These are phyloP conservation scores for Pachypeltis micranthus DNA, from an alignment of 1,140 invertebrate genomes.

Conservation along the genomic window DNA sequence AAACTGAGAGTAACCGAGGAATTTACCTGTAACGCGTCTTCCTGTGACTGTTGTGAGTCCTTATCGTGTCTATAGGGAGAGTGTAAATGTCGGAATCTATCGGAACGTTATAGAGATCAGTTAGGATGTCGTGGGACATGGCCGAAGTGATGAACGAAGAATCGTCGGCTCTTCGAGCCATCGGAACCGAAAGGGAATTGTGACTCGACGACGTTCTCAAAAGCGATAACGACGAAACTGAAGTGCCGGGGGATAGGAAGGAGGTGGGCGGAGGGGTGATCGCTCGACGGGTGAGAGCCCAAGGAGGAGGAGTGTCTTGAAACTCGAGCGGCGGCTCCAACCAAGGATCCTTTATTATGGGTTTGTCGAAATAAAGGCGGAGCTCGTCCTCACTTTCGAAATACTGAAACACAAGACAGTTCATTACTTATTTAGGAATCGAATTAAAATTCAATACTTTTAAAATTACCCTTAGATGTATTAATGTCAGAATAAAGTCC, in stretches of 20 bases:
- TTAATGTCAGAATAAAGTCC: no score
- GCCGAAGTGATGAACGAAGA: constrained; percentile 75
- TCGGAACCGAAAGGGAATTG: constrained; percentile 59
- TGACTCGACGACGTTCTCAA: constrained; percentile 67
- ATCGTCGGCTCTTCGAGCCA: constrained; percentile 56
- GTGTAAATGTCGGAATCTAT: constrained; percentile 77
- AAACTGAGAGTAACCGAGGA: not conserved
- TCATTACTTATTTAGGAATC: not conserved
- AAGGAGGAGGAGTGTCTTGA: constrained; percentile 46
- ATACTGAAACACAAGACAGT: constrained; percentile 36
- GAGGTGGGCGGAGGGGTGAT: constrained; percentile 32
- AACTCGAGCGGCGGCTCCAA: constrained; percentile 41
- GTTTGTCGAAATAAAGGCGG: constrained; percentile 11
- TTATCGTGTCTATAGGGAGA: constrained; percentile 64
- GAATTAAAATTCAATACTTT: not conserved
- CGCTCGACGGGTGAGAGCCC: constrained; percentile 28
- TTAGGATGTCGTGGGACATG: constrained; percentile 66
- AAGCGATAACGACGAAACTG: constrained; percentile 38
- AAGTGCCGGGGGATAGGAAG: constrained; percentile 30
- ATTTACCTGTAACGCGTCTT: constrained; percentile 35
- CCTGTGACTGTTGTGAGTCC: constrained; percentile 45
- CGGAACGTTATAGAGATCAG: constrained; percentile 72
- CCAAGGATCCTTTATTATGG: not conserved
- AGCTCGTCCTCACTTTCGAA: constrained; percentile 51
- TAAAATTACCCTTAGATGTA: not conserved